Base-by-base conservation (phyloP, 2,888 invertebrate genomes). In the Agonopterix arenella region DNA sequence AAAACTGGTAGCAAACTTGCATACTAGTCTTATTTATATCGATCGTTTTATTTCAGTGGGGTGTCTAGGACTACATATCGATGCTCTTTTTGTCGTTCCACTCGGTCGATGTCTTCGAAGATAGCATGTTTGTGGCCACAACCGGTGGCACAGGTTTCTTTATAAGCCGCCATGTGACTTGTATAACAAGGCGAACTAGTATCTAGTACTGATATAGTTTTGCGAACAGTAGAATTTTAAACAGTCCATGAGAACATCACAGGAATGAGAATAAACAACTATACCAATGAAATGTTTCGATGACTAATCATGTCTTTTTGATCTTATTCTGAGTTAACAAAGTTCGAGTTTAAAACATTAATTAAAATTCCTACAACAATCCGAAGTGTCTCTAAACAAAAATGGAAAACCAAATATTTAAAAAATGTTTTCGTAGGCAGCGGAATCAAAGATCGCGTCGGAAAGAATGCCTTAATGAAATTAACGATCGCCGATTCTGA, bases 401-500 rank as follows among this genome's bases (percentile, higher is more conserved):
- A 69, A 63, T 60, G 56, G 60, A 61, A 68, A 61, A 62, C 60
- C 54, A 48, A 67, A 68, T 62, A 43, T 43, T 43, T 71, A 55
- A 72, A 71, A 78, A 73, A 83, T 81, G 71, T 73, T 76, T 71
- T 65, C 73, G 74, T 73, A 69, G 71, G 70, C 74, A 72, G 73
- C 65, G 66, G 69, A 75, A 73, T 78, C 75, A 73, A 74, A 74
- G 69, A 68, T 59, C 74, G 48, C 77, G 75, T 73, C 64, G 68
- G 61, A 50, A 73, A 74, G 84, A 84, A 89, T 88, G 77, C 78
- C 70, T 71, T 88, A 86, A 85, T 85, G 81, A 84, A 81, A 85
- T 85, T 78, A 82, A 86, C 82, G 84, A 76, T 66, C 73, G 66
- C 2, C 75, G 72, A 77, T 78, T 81, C 75, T 72, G 73, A 74